phyloP scores from a whole-genome alignment of 2,797 vertebrate genomes.

The Masticophis lateralis region DNA sequence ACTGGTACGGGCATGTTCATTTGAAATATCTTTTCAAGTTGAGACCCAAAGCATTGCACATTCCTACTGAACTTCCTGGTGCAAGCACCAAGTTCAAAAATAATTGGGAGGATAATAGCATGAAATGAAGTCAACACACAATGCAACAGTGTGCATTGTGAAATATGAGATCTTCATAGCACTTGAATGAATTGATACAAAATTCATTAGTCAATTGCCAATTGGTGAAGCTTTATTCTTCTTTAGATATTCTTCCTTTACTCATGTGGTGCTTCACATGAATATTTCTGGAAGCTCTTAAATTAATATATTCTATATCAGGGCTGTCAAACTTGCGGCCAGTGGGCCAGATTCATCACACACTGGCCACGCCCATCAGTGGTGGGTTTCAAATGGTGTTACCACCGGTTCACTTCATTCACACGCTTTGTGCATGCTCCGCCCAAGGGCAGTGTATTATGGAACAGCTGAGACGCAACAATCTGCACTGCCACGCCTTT shows the following conservation, averaged over 20 bases:
- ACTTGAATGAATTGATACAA: background rate
- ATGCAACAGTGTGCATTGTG: background rate
- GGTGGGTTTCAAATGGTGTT: no score
- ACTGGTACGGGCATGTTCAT: background rate
- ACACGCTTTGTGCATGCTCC: rapidly evolving
- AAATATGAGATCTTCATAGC: background rate
- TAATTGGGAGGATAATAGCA: background rate
- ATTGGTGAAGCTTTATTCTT: background rate
- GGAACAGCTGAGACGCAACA: no score
- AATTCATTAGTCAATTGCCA: background rate
- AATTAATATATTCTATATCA: background rate
- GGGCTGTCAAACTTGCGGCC: no score
- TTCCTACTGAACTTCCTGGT: background rate
- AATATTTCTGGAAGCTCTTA: background rate
- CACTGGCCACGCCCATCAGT: no score
- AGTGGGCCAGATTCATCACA: no score
- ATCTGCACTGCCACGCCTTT: no score
- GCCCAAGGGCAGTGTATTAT: no score
- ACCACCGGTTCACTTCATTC: no score
- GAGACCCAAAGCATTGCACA: background rate
- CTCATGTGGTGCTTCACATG: background rate
- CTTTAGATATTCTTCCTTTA: background rate
- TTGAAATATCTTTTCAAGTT: background rate
- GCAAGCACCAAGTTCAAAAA: background rate
- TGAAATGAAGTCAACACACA: background rate